Percentiles rank a stretch among this genome's conserved stretches.
phyloP scores from a whole-genome alignment of 2,113 vertebrate genomes.

The Caracal caracal region DNA sequence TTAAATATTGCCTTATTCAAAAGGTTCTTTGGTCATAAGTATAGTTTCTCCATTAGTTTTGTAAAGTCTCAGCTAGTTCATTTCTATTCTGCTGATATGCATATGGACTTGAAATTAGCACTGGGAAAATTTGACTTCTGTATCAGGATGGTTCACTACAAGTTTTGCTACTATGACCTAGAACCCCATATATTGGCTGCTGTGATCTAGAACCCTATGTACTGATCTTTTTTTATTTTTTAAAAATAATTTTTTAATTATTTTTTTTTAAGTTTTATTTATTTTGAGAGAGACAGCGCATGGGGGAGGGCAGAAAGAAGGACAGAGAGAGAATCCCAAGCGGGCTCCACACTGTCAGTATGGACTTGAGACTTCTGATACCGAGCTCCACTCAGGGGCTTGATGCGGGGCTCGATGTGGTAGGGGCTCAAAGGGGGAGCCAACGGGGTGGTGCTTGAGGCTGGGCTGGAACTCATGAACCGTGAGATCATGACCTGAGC shows the following conservation, averaged over 20 bases:
- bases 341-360: no score
- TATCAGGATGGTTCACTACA: neutral
- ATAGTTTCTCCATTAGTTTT: neutral
- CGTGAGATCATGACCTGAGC: neutral
- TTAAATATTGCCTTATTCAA: neutral
- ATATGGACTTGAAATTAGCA: neutral
- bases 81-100: neutral
- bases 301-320: no score
- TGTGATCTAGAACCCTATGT: neutral
- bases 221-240: neutral
- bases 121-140: neutral
- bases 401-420: no score
- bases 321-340: no score
- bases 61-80: neutral
- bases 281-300: no score
- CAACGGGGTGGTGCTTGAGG: no score
- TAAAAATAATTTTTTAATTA: no score
- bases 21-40: neutral
- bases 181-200: neutral
- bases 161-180: neutral
- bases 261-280: no score
- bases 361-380: no score
- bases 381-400: no score
- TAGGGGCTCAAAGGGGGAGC: no score
- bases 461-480: no score